Evolutionary conservation across 2,797 vertebrate species (phyloP).

Genomic region (Enteromius fasciolatus): DNA sequence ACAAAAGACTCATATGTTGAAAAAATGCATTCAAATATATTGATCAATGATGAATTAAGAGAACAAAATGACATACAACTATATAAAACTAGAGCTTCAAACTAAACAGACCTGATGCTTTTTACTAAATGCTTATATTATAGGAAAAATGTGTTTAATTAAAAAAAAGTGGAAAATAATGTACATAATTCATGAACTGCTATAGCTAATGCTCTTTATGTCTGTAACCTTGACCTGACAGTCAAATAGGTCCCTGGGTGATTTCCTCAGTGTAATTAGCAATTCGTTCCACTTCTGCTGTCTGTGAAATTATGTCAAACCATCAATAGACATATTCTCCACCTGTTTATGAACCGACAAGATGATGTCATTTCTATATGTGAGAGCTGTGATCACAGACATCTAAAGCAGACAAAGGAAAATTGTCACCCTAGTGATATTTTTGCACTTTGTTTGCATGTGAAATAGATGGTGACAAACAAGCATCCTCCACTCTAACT

Average conservation of each 20-base stretch:
- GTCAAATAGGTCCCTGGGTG: conserved; percentile 32
- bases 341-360: conserved; percentile 19
- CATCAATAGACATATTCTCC: conserved; percentile 20
- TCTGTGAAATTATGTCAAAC: conserved; percentile 44
- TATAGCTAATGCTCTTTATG: conserved; percentile 20
- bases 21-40: neutral
- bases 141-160: neutral
- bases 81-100: neutral
- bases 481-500: conserved; percentile 12
- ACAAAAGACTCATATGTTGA: neutral
- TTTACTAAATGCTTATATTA: neutral
- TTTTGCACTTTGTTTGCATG: conserved; percentile 16
- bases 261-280: conserved; percentile 48
- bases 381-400: conserved; percentile 1
- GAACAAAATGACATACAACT: neutral
- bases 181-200: conserved; percentile 25
- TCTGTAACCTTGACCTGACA: conserved; percentile 55
- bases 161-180: neutral
- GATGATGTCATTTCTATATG: neutral
- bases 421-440: neutral
- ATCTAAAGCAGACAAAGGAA: conserved; percentile 18
- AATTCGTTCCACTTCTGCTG: conserved; percentile 47
- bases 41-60: neutral
- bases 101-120: neutral
- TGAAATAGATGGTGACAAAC: conserved; percentile 8